These are phyloP conservation scores for Liodrosophila aerea DNA, from an alignment of 2,888 invertebrate species.

Conservation along the genomic window DNA sequence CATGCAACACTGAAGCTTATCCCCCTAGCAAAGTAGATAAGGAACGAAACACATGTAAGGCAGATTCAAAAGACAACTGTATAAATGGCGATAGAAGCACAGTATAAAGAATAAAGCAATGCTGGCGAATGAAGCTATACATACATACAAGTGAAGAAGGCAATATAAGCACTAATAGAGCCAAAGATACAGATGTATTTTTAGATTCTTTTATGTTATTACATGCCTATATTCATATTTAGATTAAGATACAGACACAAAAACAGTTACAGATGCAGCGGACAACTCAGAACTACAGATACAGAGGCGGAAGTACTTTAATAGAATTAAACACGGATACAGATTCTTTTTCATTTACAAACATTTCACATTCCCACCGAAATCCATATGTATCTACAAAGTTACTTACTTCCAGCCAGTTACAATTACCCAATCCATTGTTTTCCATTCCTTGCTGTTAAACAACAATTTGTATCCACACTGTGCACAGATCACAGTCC, in stretches of 20 bases:
- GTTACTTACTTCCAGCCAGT: not conserved
- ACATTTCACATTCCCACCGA: no score
- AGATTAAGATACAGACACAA: not conserved
- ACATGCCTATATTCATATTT: no score
- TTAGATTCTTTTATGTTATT: no score
- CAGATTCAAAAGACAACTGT: conserved; percentile 49
- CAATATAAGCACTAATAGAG: conserved; percentile 3
- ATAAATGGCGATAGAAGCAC: conserved; percentile 21
- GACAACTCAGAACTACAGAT: not conserved
- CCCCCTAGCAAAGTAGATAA: conserved; percentile 48
- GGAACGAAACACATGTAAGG: conserved; percentile 48
- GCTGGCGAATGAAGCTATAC: conserved; percentile 8
- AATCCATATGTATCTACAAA: no score
- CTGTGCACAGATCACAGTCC: not conserved
- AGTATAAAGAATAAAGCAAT: not conserved
- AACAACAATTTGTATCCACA: conserved; percentile 9
- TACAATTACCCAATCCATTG: conserved; percentile 19
- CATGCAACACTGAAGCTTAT: conserved; percentile 43
- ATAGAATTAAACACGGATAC: no score
- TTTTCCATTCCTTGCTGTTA: not conserved
- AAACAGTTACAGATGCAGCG: conserved; percentile 7
- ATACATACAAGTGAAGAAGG: not conserved
- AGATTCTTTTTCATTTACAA: no score
- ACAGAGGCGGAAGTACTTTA: no score
- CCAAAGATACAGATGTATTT: conserved; percentile 8